Evolutionary conservation across 64 coral and sea anemone species (phyloP).

Genomic region (Trachythela sp.): DNA sequence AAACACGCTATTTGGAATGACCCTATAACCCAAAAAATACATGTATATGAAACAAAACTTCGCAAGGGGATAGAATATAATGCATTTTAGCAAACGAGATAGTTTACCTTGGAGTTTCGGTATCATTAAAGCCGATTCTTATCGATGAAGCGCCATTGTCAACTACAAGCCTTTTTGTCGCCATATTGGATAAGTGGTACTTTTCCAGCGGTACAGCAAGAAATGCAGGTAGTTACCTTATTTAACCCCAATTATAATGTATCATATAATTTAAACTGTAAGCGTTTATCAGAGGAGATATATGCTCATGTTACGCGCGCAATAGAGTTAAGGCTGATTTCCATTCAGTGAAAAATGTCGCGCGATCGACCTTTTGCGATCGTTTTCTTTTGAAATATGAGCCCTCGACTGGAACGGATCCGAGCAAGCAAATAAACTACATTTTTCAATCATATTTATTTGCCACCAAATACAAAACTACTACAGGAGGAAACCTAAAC

Average conservation of each 20-base stretch:
- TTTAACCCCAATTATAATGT: not conserved
- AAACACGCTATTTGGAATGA: constrained; percentile 84
- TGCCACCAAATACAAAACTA: too few relatives aligned
- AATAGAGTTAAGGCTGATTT: too few relatives aligned
- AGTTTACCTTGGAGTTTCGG: constrained; percentile 69
- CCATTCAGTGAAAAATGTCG: too few relatives aligned
- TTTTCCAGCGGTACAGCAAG: not conserved
- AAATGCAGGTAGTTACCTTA: not conserved
- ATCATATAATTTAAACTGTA: too few relatives aligned
- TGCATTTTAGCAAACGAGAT: not conserved
- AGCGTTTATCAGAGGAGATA: too few relatives aligned
- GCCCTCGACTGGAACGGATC: too few relatives aligned
- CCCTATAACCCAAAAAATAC: constrained; percentile 42
- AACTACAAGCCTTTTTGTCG: constrained; percentile 57
- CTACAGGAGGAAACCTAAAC: too few relatives aligned
- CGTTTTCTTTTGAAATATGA: too few relatives aligned
- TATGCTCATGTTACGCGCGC: too few relatives aligned
- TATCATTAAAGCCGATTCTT: constrained; percentile 61
- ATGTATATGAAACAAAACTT: not conserved
- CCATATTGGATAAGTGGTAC: constrained; percentile 67
- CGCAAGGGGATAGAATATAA: not conserved
- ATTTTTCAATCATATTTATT: too few relatives aligned
- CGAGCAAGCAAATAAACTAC: too few relatives aligned
- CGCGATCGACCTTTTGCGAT: too few relatives aligned
- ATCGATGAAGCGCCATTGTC: constrained; percentile 77